Base-by-base conservation (phyloP, 1,140 invertebrate genomes). In the Heliconius hewitsoni region DNA sequence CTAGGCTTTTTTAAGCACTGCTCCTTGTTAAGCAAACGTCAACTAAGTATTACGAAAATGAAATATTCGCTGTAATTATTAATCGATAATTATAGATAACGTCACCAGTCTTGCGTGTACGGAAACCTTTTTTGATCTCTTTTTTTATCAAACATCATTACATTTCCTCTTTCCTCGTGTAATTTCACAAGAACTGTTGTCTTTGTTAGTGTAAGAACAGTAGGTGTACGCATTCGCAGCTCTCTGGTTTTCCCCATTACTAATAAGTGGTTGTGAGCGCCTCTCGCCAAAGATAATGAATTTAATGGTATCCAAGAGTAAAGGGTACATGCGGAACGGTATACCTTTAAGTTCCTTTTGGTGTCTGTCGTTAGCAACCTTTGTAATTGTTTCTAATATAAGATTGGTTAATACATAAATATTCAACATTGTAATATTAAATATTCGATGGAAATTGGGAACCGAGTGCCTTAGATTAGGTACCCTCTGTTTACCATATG, bases 81-180 rank as follows among this genome's bases (percentile, higher is more conserved):
- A 30, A 74, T 74, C 50, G 50, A 74, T 55, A 74, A 66, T 42
- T 23, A 19, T 27, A 46, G 13, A 66, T 42, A 34, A 1, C 16
- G 9, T 42, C 23, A 50, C 23, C 3, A 13, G 55, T 42, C 9
- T 37, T 39, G 39, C 55, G 34, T 75, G 60, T 42, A 27, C 37
- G 75, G 46, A 77, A 77, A 77, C 13, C 27, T 27, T 66, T 13
- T 66, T 66, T 27, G 60, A 66, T 11, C 13, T 66, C n/a, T 66
- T 66, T 66, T 66, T 66, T 66, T 66, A 16, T 30, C 13, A 16
- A 66, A 30, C 42, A 3, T 46, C 42, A 46, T 46, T 46, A 66
- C 11, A 77, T 77, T 77, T 71, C 76, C 76, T 52, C 1, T 55
- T 72, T n/a, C 70, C 18, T 77, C 55, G 76, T 16, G 76, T 71